These are phyloP conservation scores for Luidia sarsii DNA, from an alignment of 53 echinoderm and acorn worm genomes.

Conservation along the genomic window DNA sequence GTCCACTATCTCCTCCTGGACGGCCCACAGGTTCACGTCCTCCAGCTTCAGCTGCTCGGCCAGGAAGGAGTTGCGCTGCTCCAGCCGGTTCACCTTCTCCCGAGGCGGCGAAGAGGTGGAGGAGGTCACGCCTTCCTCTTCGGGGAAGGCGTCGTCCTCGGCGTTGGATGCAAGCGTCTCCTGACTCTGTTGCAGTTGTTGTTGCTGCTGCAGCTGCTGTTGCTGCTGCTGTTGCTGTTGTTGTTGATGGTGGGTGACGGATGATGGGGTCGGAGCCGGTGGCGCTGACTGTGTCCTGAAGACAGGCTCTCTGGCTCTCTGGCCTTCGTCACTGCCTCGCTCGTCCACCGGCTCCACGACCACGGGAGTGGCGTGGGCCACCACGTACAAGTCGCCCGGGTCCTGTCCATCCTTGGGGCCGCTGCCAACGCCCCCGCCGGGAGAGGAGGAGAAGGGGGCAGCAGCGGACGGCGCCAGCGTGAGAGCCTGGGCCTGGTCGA, in stretches of 20 bases:
- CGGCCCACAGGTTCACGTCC: slow-evolving; percentile 83
- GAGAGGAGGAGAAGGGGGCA: slow-evolving; percentile 19
- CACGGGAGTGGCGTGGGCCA: slow-evolving; percentile 63
- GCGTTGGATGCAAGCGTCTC: neutral
- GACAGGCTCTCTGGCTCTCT: slow-evolving; percentile 24
- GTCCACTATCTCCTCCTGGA: slow-evolving; percentile 78
- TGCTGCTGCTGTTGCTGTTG: too few species aligned
- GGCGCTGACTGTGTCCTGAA: slow-evolving; percentile 46
- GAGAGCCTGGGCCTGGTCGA: slow-evolving; percentile 37
- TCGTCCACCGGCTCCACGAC: slow-evolving; percentile 63
- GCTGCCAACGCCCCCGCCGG: slow-evolving; percentile 26
- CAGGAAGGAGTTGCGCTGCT: slow-evolving; percentile 86
- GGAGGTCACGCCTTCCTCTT: neutral
- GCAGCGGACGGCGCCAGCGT: slow-evolving; percentile 43
- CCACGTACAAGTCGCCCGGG: slow-evolving; percentile 37
- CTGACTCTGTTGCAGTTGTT: too few species aligned
- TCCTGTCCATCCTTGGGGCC: neutral
- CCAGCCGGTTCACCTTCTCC: slow-evolving; percentile 65
- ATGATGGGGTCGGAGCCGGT: neutral
- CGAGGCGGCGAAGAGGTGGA: slow-evolving; percentile 41
- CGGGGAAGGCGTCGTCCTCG: slow-evolving; percentile 19
- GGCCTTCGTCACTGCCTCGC: neutral
- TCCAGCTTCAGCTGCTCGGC: slow-evolving; percentile 85
- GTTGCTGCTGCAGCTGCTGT: too few species aligned
- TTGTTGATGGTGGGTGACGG: neutral